Conservation (phyloP, 2,113 vertebrate species). For the Eira barbara region DNA sequence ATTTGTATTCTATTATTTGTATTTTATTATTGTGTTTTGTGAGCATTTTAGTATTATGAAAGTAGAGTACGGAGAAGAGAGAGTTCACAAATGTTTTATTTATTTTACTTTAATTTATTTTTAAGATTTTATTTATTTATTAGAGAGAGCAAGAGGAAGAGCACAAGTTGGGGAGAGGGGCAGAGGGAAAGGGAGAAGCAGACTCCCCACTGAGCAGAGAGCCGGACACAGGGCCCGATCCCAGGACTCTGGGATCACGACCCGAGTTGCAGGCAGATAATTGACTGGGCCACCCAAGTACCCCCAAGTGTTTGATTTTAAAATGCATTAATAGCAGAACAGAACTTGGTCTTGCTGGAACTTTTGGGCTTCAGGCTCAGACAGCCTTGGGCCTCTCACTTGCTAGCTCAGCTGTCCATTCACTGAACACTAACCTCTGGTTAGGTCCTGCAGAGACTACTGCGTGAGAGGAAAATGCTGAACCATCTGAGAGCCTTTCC, state of each 20-base stretch:
- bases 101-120: not conserved
- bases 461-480: not conserved
- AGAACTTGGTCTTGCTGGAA: not conserved
- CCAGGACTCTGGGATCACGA: not conserved
- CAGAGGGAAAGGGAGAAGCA: not conserved
- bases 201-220: not conserved
- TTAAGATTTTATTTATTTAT: not conserved
- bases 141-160: not conserved
- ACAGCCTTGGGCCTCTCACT: not conserved
- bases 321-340: not conserved
- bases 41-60: conserved; percentile 5
- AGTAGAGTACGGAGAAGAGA: not conserved
- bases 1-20: not conserved
- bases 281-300: not conserved
- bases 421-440: not conserved
- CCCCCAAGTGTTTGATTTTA: not conserved
- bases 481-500: not conserved
- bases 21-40: not conserved
- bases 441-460: not conserved
- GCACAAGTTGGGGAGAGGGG: no score
- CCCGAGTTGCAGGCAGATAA: not conserved
- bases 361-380: not conserved
- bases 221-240: no score
- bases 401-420: not conserved
- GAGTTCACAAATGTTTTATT: not conserved